Conservation (phyloP, 1,140 invertebrate genomes). For the Protaetia brevitarsis region DNA sequence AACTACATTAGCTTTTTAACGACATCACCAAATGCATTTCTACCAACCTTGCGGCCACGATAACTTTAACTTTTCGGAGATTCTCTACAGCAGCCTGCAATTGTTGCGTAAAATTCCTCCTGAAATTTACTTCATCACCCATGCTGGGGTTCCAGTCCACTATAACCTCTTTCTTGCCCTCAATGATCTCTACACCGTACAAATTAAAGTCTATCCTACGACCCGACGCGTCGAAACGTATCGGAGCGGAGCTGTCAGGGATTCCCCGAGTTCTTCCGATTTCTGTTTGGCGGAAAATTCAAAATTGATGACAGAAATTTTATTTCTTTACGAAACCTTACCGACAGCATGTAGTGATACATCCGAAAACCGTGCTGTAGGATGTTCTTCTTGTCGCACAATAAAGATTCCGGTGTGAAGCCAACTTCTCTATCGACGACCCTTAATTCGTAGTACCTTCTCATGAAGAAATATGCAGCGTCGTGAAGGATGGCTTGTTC, state of each 20-base stretch:
- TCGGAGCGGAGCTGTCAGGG: conserved; percentile 29
- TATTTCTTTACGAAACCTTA: background rate
- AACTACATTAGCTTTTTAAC: background rate
- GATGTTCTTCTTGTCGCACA: background rate
- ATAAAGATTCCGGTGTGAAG: background rate
- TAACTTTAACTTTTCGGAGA: conserved; percentile 34
- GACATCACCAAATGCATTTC: background rate
- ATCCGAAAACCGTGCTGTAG: background rate
- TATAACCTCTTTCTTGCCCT: conserved; percentile 27
- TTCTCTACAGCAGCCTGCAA: conserved; percentile 33
- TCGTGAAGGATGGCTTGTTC: background rate
- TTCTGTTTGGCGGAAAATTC: background rate
- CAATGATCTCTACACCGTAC: conserved; percentile 32
- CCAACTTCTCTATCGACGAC: background rate
- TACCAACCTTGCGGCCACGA: conserved; percentile 49
- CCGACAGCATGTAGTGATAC: background rate
- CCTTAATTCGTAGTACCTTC: background rate
- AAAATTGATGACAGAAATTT: background rate
- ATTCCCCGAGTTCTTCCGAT: conserved; percentile 10
- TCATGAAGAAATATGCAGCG: background rate
- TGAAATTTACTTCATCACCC: conserved; percentile 30
- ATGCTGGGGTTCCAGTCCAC: conserved; percentile 33
- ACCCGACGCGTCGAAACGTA: conserved; percentile 25
- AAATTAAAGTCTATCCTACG: conserved; percentile 36
- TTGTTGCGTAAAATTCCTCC: conserved; percentile 31